Conservation (phyloP, 1,140 invertebrate genomes). For the Nasonia giraulti region DNA sequence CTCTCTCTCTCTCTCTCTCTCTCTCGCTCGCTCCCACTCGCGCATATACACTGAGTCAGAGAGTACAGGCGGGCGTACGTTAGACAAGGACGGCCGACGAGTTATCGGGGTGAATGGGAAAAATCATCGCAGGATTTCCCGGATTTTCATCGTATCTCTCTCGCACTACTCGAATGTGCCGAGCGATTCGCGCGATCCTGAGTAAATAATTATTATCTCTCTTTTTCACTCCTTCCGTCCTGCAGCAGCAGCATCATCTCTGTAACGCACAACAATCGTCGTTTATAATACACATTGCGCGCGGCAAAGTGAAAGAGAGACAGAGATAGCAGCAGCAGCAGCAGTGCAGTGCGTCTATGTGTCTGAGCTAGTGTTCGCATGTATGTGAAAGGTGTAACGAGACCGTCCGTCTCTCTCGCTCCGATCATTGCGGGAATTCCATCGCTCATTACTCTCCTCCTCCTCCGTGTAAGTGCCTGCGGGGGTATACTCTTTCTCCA, state of each 20-base stretch:
- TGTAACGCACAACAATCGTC: background rate
- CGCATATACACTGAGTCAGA: slow-evolving; percentile 18
- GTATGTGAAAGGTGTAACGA: slow-evolving; percentile 37
- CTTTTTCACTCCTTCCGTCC: background rate
- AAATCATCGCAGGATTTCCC: slow-evolving; percentile 27
- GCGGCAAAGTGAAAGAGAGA: background rate
- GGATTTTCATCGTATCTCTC: slow-evolving; percentile 1
- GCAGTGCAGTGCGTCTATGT: background rate
- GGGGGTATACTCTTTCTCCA: background rate
- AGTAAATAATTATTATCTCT: no score
- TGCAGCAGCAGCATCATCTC: background rate
- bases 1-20: background rate
- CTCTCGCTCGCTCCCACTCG: background rate
- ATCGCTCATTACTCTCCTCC: slow-evolving; percentile 35
- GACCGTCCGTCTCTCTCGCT: slow-evolving; percentile 22
- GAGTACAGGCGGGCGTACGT: background rate
- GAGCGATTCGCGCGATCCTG: background rate
- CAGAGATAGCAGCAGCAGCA: background rate
- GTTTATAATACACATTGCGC: background rate
- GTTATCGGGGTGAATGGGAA: slow-evolving; percentile 29
- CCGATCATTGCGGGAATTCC: slow-evolving; percentile 49
- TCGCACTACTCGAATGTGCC: background rate
- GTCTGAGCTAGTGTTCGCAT: background rate
- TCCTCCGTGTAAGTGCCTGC: background rate
- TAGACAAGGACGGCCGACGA: slow-evolving; percentile 23